phyloP scores from a whole-genome alignment of 2,888 invertebrate species.

The Ornithoptera alexandrae region DNA sequence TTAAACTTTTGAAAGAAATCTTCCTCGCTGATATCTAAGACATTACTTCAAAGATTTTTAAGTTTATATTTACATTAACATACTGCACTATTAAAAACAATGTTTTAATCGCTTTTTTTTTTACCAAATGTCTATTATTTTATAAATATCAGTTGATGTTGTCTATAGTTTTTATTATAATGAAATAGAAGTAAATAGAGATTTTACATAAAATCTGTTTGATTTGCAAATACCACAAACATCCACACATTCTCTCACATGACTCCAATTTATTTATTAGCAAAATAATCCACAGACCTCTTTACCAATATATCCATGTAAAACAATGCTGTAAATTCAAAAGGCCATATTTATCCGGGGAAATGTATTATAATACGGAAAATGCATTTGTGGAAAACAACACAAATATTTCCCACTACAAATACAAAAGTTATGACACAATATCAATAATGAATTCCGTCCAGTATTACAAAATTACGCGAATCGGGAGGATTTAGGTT shows the following conservation, averaged over 20 bases:
- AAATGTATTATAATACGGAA: conserved; percentile 17
- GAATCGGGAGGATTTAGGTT: conserved; percentile 8
- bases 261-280: not conserved
- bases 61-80: too few relatives aligned
- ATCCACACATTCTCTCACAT: not conserved
- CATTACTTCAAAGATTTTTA: too few relatives aligned
- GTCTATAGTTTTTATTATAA: too few relatives aligned
- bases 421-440: conserved; percentile 23
- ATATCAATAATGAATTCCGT: conserved; percentile 23
- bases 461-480: conserved; percentile 26
- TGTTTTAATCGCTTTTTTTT: too few relatives aligned
- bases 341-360: conserved; percentile 1
- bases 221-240: too few relatives aligned
- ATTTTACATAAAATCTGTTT: not conserved
- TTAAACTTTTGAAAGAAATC: not conserved
- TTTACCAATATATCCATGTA: not conserved
- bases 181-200: not conserved
- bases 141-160: too few relatives aligned
- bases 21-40: not conserved
- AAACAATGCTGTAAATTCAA: conserved; percentile 2
- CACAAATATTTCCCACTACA: conserved; percentile 17
- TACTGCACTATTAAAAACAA: too few relatives aligned
- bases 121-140: too few relatives aligned
- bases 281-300: not conserved
- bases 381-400: conserved; percentile 19